Conservation (phyloP, 2,797 vertebrate species). For the Buceros bicornis region DNA sequence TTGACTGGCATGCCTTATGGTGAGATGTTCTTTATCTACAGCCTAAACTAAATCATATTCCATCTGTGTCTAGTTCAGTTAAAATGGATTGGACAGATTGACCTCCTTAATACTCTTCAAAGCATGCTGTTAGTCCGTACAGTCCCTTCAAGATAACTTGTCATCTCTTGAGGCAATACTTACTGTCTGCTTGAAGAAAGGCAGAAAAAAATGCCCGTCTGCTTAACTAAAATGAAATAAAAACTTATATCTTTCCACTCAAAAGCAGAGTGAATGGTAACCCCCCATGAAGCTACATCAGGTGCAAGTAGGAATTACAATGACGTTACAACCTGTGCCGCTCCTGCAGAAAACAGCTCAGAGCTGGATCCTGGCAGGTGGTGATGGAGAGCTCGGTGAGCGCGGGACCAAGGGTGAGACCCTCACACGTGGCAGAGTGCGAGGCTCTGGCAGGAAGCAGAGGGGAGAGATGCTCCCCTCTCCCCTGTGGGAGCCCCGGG, state of each 20-base stretch:
- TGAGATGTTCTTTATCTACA: conserved; percentile 38
- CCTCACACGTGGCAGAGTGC: neutral
- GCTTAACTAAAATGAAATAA: neutral
- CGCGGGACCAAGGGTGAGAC: accelerated
- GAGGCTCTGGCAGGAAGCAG: too few species aligned
- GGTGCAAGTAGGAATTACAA: neutral
- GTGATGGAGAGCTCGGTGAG: accelerated
- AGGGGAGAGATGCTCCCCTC: neutral
- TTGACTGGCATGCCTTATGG: conserved; percentile 2
- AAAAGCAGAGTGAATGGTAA: too few species aligned
- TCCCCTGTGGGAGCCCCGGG: neutral
- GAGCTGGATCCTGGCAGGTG: neutral
- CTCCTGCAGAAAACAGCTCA: accelerated
- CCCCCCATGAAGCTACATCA: neutral
- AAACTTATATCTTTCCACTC: neutral
- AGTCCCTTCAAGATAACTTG: neutral
- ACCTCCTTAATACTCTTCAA: conserved; percentile 39
- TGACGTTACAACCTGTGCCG: accelerated
- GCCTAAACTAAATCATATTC: conserved; percentile 22
- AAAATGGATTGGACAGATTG: conserved; percentile 57
- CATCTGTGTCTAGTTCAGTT: conserved; percentile 47
- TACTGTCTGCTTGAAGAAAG: neutral
- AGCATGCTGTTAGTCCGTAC: neutral
- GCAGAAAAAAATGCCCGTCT: neutral
- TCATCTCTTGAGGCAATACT: neutral